Conservation (phyloP, 2,113 vertebrate species). For the Phrynocephalus versicolor region DNA sequence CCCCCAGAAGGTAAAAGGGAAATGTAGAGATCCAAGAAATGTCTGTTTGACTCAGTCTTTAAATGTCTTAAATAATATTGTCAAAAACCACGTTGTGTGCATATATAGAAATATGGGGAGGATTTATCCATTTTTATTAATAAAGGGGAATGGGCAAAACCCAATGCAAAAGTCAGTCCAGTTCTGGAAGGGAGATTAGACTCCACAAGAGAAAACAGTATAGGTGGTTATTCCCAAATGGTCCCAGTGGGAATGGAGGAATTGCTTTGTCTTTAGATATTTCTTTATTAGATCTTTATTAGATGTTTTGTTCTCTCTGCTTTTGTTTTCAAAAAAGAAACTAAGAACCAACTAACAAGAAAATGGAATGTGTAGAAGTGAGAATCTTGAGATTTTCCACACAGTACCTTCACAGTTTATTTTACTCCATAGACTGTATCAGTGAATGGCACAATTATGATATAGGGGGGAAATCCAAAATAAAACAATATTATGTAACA, state of each 20-base stretch:
- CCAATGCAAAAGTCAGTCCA: too few relatives aligned
- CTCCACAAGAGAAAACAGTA: too few relatives aligned
- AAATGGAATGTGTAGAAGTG: background rate
- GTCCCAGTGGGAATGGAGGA: too few relatives aligned
- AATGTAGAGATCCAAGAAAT: background rate
- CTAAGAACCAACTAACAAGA: background rate
- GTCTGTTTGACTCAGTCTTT: background rate
- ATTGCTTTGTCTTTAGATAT: too few relatives aligned
- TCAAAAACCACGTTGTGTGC: constrained; percentile 7
- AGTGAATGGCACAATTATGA: background rate
- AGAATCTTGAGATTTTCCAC: background rate
- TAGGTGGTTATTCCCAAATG: too few relatives aligned
- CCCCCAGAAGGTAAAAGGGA: background rate
- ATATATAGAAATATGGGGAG: background rate
- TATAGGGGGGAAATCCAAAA: background rate
- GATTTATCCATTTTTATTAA: too few relatives aligned
- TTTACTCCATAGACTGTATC: background rate
- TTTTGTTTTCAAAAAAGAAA: too few relatives aligned
- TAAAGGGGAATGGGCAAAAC: too few relatives aligned
- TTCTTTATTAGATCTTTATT: too few relatives aligned
- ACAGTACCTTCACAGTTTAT: background rate
- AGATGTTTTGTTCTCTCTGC: too few relatives aligned
- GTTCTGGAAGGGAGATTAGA: too few relatives aligned
- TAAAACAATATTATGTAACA: background rate
- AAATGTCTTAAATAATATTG: background rate